A percentile compares a stretch with the other conserved stretches of the same genome.
Conservation (phyloP, 2,797 vertebrate genomes). For the Sebastes iracundus region DNA sequence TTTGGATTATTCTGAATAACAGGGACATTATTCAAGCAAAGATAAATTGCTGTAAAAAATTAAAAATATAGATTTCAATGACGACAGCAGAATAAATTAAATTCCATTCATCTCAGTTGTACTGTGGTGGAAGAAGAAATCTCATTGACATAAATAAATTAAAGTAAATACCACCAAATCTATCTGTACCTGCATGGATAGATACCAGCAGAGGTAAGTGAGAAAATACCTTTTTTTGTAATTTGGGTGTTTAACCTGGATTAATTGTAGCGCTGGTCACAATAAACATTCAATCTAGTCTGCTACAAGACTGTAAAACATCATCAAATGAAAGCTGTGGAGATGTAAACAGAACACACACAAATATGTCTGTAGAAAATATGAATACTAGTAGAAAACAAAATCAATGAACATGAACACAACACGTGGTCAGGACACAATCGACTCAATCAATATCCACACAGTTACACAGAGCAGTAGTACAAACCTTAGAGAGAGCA, state of each 20-base stretch:
- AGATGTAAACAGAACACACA: background rate
- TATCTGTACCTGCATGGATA: background rate
- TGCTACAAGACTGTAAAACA: background rate
- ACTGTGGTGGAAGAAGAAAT: background rate
- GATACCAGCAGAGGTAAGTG: background rate
- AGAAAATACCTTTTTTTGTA: background rate
- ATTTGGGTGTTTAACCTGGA: background rate
- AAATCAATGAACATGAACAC: background rate
- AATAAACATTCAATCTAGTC: background rate
- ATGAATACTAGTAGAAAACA: background rate
- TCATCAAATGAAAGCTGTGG: background rate
- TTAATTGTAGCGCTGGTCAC: background rate
- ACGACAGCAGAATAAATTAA: background rate
- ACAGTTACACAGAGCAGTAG: background rate
- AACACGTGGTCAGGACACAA: background rate
- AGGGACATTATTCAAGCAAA: background rate
- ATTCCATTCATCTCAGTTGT: background rate
- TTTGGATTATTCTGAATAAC: background rate
- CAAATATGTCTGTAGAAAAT: background rate
- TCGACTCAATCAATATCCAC: background rate
- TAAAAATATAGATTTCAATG: background rate
- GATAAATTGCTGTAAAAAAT: background rate
- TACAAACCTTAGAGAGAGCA: conserved; percentile 58
- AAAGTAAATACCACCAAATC: background rate
- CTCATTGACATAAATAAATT: background rate